Evolutionary conservation across 2,797 vertebrate species (phyloP).

Genomic region (Euthynnus affinis): DNA sequence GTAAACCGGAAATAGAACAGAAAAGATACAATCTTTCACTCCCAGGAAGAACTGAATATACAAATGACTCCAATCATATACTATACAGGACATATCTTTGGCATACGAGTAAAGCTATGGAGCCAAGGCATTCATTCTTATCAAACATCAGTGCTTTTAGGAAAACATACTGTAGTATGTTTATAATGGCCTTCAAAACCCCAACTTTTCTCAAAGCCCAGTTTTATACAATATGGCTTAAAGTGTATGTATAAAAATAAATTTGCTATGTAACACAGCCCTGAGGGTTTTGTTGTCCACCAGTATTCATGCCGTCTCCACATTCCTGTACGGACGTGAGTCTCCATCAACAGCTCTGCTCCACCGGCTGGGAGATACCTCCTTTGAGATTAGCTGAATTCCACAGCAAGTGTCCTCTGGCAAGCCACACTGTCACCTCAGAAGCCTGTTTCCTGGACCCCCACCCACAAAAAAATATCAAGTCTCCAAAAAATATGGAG

Average conservation of each 20-base stretch:
- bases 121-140: constrained; percentile 80
- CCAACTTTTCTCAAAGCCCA: constrained; percentile 81
- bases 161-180: constrained; percentile 90
- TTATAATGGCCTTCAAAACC: constrained; percentile 91
- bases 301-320: constrained; percentile 89
- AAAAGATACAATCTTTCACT: constrained; percentile 75
- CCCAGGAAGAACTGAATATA: constrained; percentile 73
- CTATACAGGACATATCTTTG: constrained; percentile 72
- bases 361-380: constrained; percentile 70
- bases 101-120: constrained; percentile 69
- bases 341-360: constrained; percentile 84
- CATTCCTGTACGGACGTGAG: constrained; percentile 84
- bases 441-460: constrained; percentile 82
- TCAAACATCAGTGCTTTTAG: constrained; percentile 97
- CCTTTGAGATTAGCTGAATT: constrained; percentile 81
- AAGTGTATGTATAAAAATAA: constrained; percentile 96
- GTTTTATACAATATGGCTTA: constrained; percentile 87
- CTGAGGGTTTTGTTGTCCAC: constrained; percentile 94
- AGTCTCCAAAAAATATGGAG: constrained; percentile 99
- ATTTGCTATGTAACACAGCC: constrained; percentile 93
- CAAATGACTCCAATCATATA: constrained; percentile 66
- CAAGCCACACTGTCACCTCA: constrained; percentile 86
- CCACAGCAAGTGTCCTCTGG: constrained; percentile 87
- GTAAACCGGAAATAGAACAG: constrained; percentile 61
- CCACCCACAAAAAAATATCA: constrained; percentile 85